Base-by-base conservation (phyloP, 2,888 invertebrate species). In the Plagodis pulveraria region DNA sequence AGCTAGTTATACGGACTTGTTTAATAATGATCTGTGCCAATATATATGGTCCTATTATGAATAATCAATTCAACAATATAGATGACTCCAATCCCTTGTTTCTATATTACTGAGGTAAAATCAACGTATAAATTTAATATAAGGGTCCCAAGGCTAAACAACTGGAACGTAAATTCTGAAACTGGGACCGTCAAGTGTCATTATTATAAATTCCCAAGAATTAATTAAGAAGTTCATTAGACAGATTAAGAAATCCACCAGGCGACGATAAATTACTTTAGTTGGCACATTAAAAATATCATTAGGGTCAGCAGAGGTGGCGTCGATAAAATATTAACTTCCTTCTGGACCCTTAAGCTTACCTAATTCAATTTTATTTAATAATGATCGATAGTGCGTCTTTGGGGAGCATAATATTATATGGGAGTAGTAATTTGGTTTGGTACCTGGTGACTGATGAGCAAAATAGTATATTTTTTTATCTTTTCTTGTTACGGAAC, bases 141-240 rank as follows among this genome's bases (percentile, higher is more conserved):
- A 8, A 6, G n/a, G 10, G 41, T 41, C 9, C 51, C 44, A 44
- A 51, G 38, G 36, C 33, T 10, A 42, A 54, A 42, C 42, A 11
- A 49, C 10, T 11, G 44, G 43, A 38, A 36, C 49, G 49, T 44
- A 49, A 56, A 44, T 40, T 49, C 38, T 12, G 44, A 56, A 56
- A 56, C 33, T 49, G 38, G 40, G 38, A 38, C 45, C 45, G 46
- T 47, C 50, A 49, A 58, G 53, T 58, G 46, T 53, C 54, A 58
- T 58, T 54, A 50, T 54, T 58, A 58, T 58, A 50, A 53, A 58
- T 54, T 43, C 50, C 36, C 22, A 34, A 36, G 50, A 50, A 54
- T 58, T 54, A 49, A 49, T 41, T 58, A 54, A 54, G 45, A 50
- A 50, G 36, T 52, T 41, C 50, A 50, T 49, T 58, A 45, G 50